These are phyloP conservation scores for Baryphthengus martii DNA, from an alignment of 2,113 vertebrate genomes.

Conservation along the genomic window DNA sequence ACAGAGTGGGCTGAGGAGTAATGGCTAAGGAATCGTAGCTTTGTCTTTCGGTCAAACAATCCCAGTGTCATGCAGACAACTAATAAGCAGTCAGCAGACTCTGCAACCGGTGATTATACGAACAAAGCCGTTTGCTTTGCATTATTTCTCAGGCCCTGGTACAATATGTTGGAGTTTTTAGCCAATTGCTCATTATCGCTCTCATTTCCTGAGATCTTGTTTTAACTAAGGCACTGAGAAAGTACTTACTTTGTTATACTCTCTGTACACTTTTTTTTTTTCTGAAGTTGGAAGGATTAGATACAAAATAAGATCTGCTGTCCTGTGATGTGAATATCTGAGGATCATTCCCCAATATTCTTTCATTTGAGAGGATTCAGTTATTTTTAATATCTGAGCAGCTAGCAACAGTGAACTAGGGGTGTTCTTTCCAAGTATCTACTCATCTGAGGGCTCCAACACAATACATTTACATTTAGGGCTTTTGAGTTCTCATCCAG, in stretches of 20 bases:
- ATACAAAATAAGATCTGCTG: not conserved
- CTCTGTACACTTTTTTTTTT: not conserved
- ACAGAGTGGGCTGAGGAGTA: not conserved
- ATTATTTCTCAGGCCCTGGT: constrained; percentile 32
- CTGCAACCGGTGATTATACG: constrained; percentile 22
- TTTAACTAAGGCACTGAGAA: constrained; percentile 26
- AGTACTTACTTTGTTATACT: not conserved
- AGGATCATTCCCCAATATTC: not conserved
- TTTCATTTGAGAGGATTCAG: not conserved
- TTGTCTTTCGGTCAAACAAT: not conserved
- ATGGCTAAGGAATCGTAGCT: not conserved
- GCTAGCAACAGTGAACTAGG: not conserved
- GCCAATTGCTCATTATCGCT: constrained; percentile 36
- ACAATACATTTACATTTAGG: not conserved
- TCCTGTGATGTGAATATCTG: not conserved
- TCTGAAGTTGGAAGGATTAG: not conserved
- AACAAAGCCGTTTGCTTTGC: constrained; percentile 41
- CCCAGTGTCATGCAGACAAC: constrained; percentile 14
- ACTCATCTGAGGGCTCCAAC: not conserved
- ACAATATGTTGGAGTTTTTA: constrained; percentile 47
- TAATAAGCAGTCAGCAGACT: constrained; percentile 47
- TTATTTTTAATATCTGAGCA: not conserved
- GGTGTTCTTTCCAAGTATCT: not conserved
- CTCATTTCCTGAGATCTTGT: constrained; percentile 17
- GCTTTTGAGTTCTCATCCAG: not conserved